phyloP scores from a whole-genome alignment of 2,888 invertebrate species.

The Tachystola acroxantha region DNA sequence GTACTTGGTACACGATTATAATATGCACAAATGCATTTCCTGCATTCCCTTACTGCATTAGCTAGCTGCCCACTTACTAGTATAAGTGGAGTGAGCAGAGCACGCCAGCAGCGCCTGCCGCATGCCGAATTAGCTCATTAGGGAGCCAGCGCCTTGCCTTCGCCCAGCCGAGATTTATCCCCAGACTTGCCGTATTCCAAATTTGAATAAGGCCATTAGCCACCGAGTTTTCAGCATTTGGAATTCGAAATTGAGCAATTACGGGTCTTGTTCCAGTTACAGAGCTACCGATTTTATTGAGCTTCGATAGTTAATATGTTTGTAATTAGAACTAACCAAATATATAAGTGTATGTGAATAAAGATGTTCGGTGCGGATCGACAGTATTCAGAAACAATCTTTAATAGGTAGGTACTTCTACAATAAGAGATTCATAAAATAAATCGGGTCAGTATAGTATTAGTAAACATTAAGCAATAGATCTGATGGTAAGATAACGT shows the following conservation, averaged over 20 bases:
- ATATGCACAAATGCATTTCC: conserved; percentile 30
- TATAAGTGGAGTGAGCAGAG: conserved; percentile 18
- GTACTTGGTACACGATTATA: not conserved
- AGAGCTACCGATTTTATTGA: conserved; percentile 8
- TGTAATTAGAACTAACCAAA: too few relatives aligned
- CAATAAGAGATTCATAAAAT: too few relatives aligned
- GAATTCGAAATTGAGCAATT: conserved; percentile 28
- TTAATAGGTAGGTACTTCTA: too few relatives aligned
- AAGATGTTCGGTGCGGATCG: too few relatives aligned
- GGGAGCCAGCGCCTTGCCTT: conserved; percentile 33
- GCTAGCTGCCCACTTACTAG: too few relatives aligned
- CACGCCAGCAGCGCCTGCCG: conserved; percentile 22
- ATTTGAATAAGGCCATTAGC: conserved; percentile 54
- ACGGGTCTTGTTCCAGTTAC: conserved; percentile 11
- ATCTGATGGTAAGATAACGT: conserved; percentile 5
- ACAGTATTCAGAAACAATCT: too few relatives aligned
- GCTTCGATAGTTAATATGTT: too few relatives aligned
- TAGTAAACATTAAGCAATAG: not conserved
- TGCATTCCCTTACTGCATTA: conserved; percentile 30
- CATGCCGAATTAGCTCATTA: conserved; percentile 66
- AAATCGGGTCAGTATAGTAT: too few relatives aligned
- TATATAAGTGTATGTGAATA: too few relatives aligned
- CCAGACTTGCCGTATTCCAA: conserved; percentile 41
- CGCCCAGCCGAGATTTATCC: conserved; percentile 41
- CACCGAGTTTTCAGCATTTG: conserved; percentile 29